Conservation (phyloP, 2,113 vertebrate species). For the Thunnus thynnus region DNA sequence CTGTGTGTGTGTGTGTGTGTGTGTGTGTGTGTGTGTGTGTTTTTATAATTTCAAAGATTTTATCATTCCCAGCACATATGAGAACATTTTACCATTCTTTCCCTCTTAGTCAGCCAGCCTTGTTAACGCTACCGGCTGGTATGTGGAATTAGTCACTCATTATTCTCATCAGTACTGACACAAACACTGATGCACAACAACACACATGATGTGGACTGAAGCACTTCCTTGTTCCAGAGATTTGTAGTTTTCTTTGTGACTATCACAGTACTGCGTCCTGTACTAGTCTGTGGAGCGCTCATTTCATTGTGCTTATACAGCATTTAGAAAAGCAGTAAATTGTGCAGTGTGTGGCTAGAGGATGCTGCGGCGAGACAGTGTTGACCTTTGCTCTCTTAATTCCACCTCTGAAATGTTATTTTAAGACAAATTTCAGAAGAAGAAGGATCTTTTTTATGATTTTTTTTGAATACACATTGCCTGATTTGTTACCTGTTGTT, state of each 20-base stretch:
- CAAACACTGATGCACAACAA: constrained; percentile 60
- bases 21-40: constrained; percentile 2
- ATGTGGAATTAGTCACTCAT: constrained; percentile 77
- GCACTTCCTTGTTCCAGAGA: constrained; percentile 69
- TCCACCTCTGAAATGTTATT: constrained; percentile 40
- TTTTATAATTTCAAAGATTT: constrained; percentile 40
- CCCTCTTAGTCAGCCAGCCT: constrained; percentile 61
- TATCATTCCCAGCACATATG: constrained; percentile 43
- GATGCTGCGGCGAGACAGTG: constrained; percentile 56
- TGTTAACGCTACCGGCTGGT: constrained; percentile 70
- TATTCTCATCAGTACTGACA: constrained; percentile 73
- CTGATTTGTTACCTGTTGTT: constrained; percentile 24
- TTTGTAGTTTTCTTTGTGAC: constrained; percentile 63
- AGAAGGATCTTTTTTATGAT: not conserved
- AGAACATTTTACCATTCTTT: constrained; percentile 72
- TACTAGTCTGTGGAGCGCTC: constrained; percentile 6
- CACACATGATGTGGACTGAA: constrained; percentile 53
- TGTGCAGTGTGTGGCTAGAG: constrained; percentile 35
- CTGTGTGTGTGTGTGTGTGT: constrained; percentile 8
- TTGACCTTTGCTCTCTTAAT: constrained; percentile 57
- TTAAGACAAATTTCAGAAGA: constrained; percentile 3
- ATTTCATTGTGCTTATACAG: constrained; percentile 56
- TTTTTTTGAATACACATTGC: not conserved
- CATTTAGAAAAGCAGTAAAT: constrained; percentile 52
- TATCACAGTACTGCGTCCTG: constrained; percentile 27